phyloP scores from a whole-genome alignment of 2,888 invertebrate species.

The Spialia ferax region DNA sequence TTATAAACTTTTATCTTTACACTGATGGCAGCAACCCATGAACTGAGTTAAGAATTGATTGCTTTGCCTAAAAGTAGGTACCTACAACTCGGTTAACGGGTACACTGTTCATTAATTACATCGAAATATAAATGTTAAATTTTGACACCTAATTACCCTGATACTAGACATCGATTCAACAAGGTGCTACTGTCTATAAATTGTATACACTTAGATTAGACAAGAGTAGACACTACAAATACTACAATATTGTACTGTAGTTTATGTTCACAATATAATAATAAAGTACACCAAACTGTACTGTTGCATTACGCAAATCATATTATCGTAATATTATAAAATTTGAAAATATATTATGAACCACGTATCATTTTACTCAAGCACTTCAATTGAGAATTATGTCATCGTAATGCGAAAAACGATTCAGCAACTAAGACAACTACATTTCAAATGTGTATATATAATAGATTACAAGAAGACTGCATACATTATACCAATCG shows the following conservation, averaged over 20 bases:
- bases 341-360: background rate
- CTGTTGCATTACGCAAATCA: background rate
- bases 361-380: background rate
- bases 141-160: slow-evolving; percentile 35
- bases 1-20: too few relatives aligned
- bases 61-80: too few relatives aligned
- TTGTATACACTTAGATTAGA: background rate
- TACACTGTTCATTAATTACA: too few relatives aligned
- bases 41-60: too few relatives aligned
- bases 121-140: background rate
- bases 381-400: background rate
- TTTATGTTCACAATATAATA: background rate
- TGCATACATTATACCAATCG: slow-evolving; percentile 25
- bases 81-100: too few relatives aligned
- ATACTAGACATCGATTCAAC: slow-evolving; percentile 22
- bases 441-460: slow-evolving; percentile 16
- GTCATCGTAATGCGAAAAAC: background rate
- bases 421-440: background rate
- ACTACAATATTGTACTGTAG: slow-evolving; percentile 5
- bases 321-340: too few relatives aligned
- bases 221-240: slow-evolving; percentile 14
- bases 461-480: slow-evolving; percentile 10
- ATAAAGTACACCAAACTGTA: background rate
- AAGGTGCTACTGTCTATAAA: slow-evolving; percentile 13
- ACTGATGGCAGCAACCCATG: too few relatives aligned